Evolutionary conservation across 2,888 invertebrate species (phyloP).

Genomic region (Dynastes maya): DNA sequence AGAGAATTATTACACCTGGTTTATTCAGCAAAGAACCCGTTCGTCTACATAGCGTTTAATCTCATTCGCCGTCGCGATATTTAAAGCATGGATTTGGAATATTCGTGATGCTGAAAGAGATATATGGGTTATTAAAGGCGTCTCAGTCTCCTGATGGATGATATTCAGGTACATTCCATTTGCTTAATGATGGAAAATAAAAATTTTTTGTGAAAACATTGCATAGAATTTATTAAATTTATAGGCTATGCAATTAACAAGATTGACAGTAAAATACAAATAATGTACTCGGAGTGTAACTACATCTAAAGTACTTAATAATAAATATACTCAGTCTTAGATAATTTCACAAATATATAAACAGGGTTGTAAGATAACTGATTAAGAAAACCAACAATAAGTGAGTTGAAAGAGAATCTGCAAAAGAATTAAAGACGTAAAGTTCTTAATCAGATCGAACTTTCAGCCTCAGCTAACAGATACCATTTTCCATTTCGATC

Average conservation of each 20-base stretch:
- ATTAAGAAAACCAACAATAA: too few relatives aligned
- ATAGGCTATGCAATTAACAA: not conserved
- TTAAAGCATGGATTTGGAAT: slow-evolving; percentile 35
- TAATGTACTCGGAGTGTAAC: not conserved
- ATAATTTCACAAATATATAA: too few relatives aligned
- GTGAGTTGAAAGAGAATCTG: too few relatives aligned
- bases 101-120: slow-evolving; percentile 35
- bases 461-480: too few relatives aligned
- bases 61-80: slow-evolving; percentile 56
- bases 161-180: slow-evolving; percentile 4
- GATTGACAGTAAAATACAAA: not conserved
- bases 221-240: not conserved
- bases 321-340: not conserved
- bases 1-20: slow-evolving; percentile 67
- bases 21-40: slow-evolving; percentile 68
- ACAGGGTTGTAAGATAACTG: too few relatives aligned
- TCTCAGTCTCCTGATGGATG: slow-evolving; percentile 25
- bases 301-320: not conserved
- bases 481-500: too few relatives aligned
- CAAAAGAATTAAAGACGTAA: too few relatives aligned
- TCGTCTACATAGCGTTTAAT: slow-evolving; percentile 63
- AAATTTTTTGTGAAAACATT: slow-evolving; percentile 3
- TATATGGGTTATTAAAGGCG: slow-evolving; percentile 35
- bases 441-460: too few relatives aligned
- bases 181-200: not conserved